These are phyloP conservation scores for Cyanoderma ruficeps DNA, from an alignment of 2,113 vertebrate genomes.

Conservation along the genomic window DNA sequence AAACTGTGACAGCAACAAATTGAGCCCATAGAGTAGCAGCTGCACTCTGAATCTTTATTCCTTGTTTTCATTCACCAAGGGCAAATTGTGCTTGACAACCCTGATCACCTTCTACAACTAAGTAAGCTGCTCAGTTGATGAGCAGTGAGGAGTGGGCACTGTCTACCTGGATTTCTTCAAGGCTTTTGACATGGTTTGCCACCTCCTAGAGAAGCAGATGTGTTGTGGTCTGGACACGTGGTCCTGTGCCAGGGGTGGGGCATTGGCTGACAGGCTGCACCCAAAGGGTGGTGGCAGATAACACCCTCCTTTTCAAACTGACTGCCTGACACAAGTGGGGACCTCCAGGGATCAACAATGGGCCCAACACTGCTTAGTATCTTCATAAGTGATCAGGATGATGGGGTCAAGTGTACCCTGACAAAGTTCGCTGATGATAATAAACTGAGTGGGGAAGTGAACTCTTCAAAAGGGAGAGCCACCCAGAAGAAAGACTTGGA, in stretches of 20 bases:
- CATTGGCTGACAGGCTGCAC: too few species aligned
- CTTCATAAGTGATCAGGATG: not conserved
- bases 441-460: not conserved
- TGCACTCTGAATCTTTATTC: fast-evolving
- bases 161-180: not conserved
- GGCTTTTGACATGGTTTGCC: not conserved
- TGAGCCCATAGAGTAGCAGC: not conserved
- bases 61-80: not conserved
- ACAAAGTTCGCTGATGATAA: not conserved
- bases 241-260: fast-evolving
- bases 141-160: not conserved
- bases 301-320: not conserved
- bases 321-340: not conserved
- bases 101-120: not conserved
- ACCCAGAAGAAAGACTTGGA: not conserved
- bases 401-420: not conserved
- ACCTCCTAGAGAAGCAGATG: not conserved
- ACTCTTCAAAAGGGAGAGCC: not conserved
- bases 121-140: not conserved
- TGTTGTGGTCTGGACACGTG: not conserved
- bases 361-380: not conserved
- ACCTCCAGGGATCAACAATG: not conserved
- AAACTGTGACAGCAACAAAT: not conserved
- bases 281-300: not conserved
- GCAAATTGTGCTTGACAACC: not conserved